Evolutionary conservation across 2,888 invertebrate genomes (phyloP).

Genomic region (Entomobrya multifasciata): DNA sequence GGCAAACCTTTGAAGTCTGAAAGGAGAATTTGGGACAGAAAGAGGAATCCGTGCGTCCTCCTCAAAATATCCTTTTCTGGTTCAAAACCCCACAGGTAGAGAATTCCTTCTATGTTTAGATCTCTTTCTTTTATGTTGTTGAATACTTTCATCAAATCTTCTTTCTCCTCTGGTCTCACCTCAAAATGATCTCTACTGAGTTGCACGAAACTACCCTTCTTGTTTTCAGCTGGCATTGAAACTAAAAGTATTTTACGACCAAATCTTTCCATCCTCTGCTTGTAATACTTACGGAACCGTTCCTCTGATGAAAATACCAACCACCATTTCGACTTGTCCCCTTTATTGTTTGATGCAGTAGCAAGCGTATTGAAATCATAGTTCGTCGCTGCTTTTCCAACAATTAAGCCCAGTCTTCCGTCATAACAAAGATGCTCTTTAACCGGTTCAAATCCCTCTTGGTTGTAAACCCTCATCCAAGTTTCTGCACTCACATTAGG

Average conservation of each 20-base stretch:
- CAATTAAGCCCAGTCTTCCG: conserved; percentile 37
- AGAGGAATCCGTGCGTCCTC: conserved; percentile 53
- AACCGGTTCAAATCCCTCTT: conserved; percentile 39
- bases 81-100: conserved; percentile 71
- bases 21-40: conserved; percentile 65
- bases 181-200: conserved; percentile 24
- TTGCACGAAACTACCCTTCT: neutral
- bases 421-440: conserved; percentile 44
- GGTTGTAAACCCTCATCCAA: conserved; percentile 39
- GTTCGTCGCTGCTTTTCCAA: conserved; percentile 9
- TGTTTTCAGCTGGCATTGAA: neutral
- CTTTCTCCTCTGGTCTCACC: conserved; percentile 49
- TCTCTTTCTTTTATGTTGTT: conserved; percentile 36
- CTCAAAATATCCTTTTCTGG: conserved; percentile 31
- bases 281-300: conserved; percentile 13
- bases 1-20: conserved; percentile 68
- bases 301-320: conserved; percentile 53
- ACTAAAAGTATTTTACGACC: conserved; percentile 51
- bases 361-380: neutral
- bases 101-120: conserved; percentile 64
- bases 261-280: conserved; percentile 30
- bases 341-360: neutral
- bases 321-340: conserved; percentile 54
- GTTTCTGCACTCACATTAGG: neutral
- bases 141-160: conserved; percentile 48